These are phyloP conservation scores for Anser cygnoides DNA, from an alignment of 2,113 vertebrate genomes.

Conservation along the genomic window DNA sequence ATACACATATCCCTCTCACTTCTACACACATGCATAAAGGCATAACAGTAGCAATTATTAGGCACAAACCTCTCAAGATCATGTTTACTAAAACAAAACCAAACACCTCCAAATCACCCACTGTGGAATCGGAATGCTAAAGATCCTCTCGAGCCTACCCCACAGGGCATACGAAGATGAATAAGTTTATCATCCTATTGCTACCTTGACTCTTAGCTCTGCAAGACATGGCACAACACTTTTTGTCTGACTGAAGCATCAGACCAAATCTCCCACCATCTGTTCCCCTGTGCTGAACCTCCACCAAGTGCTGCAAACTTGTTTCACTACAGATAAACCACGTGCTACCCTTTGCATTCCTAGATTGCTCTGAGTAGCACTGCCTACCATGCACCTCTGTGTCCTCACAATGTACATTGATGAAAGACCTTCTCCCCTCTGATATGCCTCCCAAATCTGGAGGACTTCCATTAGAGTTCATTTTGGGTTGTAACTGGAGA, in stretches of 20 bases:
- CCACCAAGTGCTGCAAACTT: background rate
- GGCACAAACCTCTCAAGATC: background rate
- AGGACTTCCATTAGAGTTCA: background rate
- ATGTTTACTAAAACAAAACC: background rate
- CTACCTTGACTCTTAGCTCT: background rate
- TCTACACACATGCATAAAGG: rapidly evolving
- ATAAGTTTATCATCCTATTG: too few species aligned
- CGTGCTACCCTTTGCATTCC: background rate
- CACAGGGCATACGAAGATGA: rapidly evolving
- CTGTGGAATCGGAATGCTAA: background rate
- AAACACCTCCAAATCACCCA: background rate
- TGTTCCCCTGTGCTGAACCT: background rate
- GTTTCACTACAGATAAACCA: background rate
- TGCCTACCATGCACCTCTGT: background rate
- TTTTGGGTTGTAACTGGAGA: background rate
- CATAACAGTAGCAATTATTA: background rate
- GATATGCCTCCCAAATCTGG: background rate
- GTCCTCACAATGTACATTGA: background rate
- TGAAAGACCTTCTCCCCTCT: background rate
- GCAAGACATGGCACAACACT: rapidly evolving
- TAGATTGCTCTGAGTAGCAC: background rate
- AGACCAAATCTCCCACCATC: background rate
- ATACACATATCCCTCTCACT: background rate
- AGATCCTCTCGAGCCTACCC: background rate
- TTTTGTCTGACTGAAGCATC: background rate